These are phyloP conservation scores for Solenodon paradoxus DNA, from an alignment of 2,113 vertebrate species.

Conservation along the genomic window DNA sequence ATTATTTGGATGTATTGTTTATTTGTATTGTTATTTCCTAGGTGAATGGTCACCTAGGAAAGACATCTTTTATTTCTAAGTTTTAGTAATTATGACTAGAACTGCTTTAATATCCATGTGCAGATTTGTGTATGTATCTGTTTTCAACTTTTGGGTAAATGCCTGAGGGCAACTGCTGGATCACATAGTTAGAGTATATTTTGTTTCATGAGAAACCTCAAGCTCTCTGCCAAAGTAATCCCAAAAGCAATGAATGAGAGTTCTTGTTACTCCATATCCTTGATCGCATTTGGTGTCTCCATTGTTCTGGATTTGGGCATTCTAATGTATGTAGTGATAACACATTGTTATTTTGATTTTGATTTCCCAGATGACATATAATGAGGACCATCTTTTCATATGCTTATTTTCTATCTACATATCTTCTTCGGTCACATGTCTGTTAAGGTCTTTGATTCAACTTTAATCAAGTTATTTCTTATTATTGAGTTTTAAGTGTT, in stretches of 20 bases:
- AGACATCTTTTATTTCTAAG: background rate
- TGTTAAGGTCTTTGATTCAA: background rate
- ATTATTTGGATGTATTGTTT: background rate
- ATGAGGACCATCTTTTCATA: too few species aligned
- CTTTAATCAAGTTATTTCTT: too few species aligned
- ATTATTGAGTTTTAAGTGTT: background rate
- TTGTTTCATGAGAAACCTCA: background rate
- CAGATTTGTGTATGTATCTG: background rate
- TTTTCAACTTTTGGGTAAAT: background rate
- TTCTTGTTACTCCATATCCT: background rate
- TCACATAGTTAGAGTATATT: background rate
- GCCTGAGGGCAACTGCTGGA: background rate
- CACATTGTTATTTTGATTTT: background rate
- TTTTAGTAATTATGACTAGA: background rate
- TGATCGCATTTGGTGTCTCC: background rate
- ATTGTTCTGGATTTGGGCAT: background rate
- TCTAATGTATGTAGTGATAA: background rate
- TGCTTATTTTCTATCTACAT: too few species aligned
- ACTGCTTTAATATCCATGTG: background rate
- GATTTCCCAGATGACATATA: too few species aligned
- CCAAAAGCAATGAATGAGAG: background rate
- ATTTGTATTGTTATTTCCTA: too few species aligned
- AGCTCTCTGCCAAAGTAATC: background rate
- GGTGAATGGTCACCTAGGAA: background rate
- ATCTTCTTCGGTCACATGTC: background rate